These are phyloP conservation scores for Bombus affinis DNA, from an alignment of 1,140 invertebrate species.

Conservation along the genomic window DNA sequence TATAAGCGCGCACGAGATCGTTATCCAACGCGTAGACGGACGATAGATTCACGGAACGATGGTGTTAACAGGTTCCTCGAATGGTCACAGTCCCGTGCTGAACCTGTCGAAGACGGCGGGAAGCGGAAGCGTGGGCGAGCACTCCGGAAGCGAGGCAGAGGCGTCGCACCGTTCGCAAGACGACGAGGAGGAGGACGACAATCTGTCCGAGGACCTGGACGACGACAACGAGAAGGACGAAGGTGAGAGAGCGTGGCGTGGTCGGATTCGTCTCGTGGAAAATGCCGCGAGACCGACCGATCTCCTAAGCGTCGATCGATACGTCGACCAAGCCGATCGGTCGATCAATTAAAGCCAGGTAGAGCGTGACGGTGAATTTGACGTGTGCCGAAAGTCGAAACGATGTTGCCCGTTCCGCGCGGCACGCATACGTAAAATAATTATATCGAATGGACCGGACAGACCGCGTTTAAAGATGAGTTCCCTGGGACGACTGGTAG, in stretches of 20 bases:
- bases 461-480: slow-evolving; percentile 77
- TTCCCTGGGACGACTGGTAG: slow-evolving; percentile 73
- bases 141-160: slow-evolving; percentile 85
- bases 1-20: slow-evolving; percentile 54
- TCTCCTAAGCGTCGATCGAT: slow-evolving; percentile 24
- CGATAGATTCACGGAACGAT: not conserved
- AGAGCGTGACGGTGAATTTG: slow-evolving; percentile 53
- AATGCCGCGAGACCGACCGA: not conserved
- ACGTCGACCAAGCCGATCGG: slow-evolving; percentile 35
- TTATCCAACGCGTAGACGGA: not conserved
- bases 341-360: slow-evolving; percentile 59
- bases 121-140: slow-evolving; percentile 86
- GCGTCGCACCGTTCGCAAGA: slow-evolving; percentile 85
- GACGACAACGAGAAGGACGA: slow-evolving; percentile 94
- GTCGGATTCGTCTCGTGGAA: not conserved
- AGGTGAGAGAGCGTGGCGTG: slow-evolving; percentile 81
- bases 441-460: slow-evolving; percentile 80
- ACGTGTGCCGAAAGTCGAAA: slow-evolving; percentile 62
- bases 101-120: slow-evolving; percentile 94
- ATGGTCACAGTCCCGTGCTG: slow-evolving; percentile 94
- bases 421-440: slow-evolving; percentile 78
- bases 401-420: slow-evolving; percentile 50
- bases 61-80: slow-evolving; percentile 87
- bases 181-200: slow-evolving; percentile 90
- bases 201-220: slow-evolving; percentile 89